Evolutionary conservation across 2,113 vertebrate genomes (phyloP).

Genomic region (Meles meles): DNA sequence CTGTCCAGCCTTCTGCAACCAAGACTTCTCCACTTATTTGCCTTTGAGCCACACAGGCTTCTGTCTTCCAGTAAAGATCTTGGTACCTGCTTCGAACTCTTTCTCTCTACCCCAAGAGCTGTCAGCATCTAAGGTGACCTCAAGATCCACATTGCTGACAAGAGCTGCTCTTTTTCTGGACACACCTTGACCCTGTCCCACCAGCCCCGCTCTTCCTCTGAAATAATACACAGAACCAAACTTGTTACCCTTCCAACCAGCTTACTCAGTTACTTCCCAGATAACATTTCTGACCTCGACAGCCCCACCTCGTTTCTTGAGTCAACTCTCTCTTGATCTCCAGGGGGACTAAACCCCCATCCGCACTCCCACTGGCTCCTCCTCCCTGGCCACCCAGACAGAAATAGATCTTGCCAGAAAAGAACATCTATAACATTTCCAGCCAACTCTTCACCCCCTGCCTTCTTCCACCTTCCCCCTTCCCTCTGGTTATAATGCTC

Average conservation of each 20-base stretch:
- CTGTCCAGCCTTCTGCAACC: too few species aligned
- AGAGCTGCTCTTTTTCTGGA: not conserved
- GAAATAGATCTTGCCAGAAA: not conserved
- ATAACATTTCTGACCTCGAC: not conserved
- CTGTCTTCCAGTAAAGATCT: not conserved
- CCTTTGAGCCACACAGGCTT: not conserved
- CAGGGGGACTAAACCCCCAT: not conserved
- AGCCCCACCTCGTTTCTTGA: not conserved
- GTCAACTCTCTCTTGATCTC: not conserved
- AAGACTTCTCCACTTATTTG: too few species aligned
- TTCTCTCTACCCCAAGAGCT: not conserved
- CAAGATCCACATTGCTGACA: not conserved
- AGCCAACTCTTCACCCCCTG: not conserved
- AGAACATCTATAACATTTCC: not conserved
- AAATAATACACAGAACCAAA: not conserved
- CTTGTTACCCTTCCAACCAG: not conserved
- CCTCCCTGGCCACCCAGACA: not conserved
- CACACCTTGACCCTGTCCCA: not conserved
- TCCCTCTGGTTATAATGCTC: not conserved
- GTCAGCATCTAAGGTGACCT: not conserved
- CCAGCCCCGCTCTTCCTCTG: not conserved
- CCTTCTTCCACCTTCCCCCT: not conserved
- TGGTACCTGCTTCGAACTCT: not conserved
- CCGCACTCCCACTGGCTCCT: not conserved
- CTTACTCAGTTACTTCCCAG: not conserved